phyloP scores from a whole-genome alignment of 2,797 vertebrate genomes.

The Gobionotothen gibberifrons region DNA sequence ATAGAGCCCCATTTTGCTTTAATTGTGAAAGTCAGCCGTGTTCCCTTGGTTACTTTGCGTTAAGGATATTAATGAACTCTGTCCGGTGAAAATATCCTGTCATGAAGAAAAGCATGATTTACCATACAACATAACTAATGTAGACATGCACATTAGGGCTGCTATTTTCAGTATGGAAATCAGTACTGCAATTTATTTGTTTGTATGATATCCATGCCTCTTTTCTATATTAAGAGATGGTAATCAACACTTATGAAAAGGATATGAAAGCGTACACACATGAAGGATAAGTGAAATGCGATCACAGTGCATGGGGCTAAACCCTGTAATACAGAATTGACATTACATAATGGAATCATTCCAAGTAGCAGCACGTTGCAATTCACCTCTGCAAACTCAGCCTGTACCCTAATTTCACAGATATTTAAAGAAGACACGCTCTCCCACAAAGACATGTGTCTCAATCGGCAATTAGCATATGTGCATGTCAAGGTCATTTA shows the following conservation, averaged over 20 bases:
- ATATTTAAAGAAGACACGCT: slow-evolving; percentile 40
- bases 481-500: slow-evolving; percentile 61
- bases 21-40: not conserved
- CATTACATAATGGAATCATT: slow-evolving; percentile 1
- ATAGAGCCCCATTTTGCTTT: not conserved
- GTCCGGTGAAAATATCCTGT: not conserved
- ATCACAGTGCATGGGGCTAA: not conserved
- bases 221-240: not conserved
- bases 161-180: not conserved
- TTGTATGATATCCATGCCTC: not conserved
- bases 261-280: not conserved
- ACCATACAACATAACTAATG: not conserved
- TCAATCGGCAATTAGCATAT: slow-evolving; percentile 43
- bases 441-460: slow-evolving; percentile 53
- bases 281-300: not conserved
- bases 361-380: not conserved
- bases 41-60: not conserved
- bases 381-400: slow-evolving; percentile 15
- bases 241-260: not conserved
- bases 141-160: not conserved
- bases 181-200: not conserved
- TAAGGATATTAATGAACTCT: slow-evolving; percentile 12
- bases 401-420: slow-evolving; percentile 25
- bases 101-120: slow-evolving; percentile 8
- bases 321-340: not conserved